These are phyloP conservation scores for Ictalurus punctatus DNA, from an alignment of 2,113 vertebrate species.

Conservation along the genomic window DNA sequence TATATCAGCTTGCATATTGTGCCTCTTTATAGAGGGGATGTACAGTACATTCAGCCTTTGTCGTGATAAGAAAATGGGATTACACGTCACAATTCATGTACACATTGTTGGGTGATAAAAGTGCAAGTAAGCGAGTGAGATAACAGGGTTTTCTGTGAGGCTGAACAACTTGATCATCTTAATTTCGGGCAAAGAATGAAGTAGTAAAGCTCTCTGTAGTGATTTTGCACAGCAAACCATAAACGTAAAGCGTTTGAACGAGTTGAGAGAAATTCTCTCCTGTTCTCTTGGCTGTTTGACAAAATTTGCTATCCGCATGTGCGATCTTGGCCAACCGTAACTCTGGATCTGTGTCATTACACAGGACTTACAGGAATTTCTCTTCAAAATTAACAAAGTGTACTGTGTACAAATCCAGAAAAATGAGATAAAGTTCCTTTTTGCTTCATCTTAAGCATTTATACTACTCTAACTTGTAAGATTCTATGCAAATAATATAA, in stretches of 20 bases:
- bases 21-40: background rate
- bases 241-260: background rate
- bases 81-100: slow-evolving; percentile 15
- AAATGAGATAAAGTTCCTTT: background rate
- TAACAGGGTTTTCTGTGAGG: background rate
- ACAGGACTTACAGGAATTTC: background rate
- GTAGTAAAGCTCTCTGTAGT: background rate
- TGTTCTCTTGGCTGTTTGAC: background rate
- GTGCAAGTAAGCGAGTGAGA: background rate
- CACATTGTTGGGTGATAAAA: background rate
- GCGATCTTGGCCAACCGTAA: background rate
- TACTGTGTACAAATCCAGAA: background rate
- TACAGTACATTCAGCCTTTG: background rate
- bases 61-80: slow-evolving; percentile 10
- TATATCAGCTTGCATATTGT: background rate
- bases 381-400: background rate
- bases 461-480: background rate
- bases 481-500: background rate
- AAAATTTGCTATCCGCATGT: background rate
- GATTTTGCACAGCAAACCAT: background rate
- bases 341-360: background rate
- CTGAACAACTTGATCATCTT: background rate
- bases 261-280: background rate
- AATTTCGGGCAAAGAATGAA: background rate
- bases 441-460: background rate